A percentile compares a stretch with the other conserved stretches of the same genome.
Evolutionary conservation across 2,888 invertebrate species (phyloP).

Genomic region (Opisthograptis luteolata): DNA sequence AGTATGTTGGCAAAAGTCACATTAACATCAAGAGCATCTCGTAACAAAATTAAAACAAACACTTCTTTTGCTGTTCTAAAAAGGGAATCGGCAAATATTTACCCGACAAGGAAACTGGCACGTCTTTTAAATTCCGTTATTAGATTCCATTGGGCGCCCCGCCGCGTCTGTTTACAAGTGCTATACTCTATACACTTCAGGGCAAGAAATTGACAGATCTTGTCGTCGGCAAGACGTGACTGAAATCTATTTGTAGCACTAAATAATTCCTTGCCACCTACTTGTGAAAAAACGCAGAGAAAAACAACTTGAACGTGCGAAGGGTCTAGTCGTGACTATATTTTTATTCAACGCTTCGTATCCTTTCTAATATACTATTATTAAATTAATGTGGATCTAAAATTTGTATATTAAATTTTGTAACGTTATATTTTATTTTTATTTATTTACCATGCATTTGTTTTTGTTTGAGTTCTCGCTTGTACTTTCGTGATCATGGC

Average conservation of each 20-base stretch:
- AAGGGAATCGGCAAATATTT: slow-evolving; percentile 28
- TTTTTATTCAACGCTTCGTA: too few species aligned
- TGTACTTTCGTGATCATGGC: too few species aligned
- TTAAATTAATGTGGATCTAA: too few species aligned
- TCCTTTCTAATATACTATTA: too few species aligned
- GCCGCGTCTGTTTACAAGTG: slow-evolving; percentile 15
- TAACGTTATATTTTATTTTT: too few species aligned
- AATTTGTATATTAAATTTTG: too few species aligned
- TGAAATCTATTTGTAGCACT: background rate
- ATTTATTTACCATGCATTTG: too few species aligned
- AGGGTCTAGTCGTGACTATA: too few species aligned
- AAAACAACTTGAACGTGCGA: background rate
- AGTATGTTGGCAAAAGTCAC: background rate
- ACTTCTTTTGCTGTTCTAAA: slow-evolving; percentile 7
- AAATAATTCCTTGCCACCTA: background rate
- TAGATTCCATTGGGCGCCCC: slow-evolving; percentile 34
- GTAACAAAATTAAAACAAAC: too few species aligned
- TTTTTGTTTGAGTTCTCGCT: too few species aligned
- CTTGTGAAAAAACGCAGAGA: background rate
- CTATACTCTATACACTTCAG: background rate
- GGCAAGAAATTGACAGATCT: slow-evolving; percentile 1
- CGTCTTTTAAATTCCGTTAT: slow-evolving; percentile 42
- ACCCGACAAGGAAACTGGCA: slow-evolving; percentile 20
- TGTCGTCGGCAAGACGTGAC: slow-evolving; percentile 9
- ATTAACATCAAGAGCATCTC: background rate